Evolutionary conservation across 2,113 vertebrate genomes (phyloP).

Genomic region (Bos indicus): DNA sequence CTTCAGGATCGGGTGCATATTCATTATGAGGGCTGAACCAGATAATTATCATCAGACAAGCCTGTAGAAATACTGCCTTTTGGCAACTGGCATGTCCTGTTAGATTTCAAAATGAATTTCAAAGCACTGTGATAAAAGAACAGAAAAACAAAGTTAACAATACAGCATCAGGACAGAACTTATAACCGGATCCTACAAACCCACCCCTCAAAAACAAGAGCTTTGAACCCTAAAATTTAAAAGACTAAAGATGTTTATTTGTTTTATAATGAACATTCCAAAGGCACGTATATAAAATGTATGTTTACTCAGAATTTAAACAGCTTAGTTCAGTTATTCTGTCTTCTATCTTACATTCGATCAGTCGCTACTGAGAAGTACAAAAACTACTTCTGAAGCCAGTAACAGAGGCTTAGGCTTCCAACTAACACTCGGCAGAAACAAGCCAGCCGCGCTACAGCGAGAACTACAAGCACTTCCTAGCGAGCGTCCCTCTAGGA

Average conservation of each 20-base stretch:
- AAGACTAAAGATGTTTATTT: constrained; percentile 46
- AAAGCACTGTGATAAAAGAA: background rate
- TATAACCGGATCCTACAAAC: background rate
- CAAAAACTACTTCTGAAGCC: background rate
- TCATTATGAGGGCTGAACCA: background rate
- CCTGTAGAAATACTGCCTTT: background rate
- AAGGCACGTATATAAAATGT: constrained; percentile 6
- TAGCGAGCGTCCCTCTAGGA: background rate
- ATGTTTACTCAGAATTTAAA: constrained; percentile 21
- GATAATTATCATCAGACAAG: background rate
- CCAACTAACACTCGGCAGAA: background rate
- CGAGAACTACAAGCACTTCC: background rate
- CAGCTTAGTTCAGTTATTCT: background rate
- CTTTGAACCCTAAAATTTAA: constrained; percentile 14
- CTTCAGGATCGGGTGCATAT: background rate
- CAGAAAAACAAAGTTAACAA: background rate
- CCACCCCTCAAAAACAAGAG: background rate
- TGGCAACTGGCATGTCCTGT: background rate
- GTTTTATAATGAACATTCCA: constrained; percentile 32
- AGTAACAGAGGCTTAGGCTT: background rate
- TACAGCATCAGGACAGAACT: background rate
- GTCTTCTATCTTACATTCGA: background rate
- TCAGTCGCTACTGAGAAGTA: constrained; percentile 4
- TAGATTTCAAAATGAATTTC: constrained; percentile 18
- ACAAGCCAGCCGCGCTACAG: background rate